A percentile compares a stretch with the other conserved stretches of the same genome.
Conservation (phyloP, 2,113 vertebrate genomes). For the Microcebus tavaratra region DNA sequence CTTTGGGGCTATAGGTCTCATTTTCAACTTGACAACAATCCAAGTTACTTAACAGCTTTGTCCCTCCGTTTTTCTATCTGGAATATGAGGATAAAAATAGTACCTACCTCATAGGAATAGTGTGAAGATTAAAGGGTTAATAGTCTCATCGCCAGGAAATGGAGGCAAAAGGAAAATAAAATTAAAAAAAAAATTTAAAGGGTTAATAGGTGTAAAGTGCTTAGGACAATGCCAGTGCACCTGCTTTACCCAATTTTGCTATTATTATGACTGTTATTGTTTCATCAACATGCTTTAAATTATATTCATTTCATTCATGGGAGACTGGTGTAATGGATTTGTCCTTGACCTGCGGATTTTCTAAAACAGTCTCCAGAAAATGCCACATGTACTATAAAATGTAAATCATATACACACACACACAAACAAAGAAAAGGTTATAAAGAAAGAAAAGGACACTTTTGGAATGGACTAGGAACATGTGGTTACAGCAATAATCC, state of each 20-base stretch:
- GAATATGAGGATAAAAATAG: neutral
- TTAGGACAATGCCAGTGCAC: neutral
- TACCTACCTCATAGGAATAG: neutral
- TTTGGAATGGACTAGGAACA: neutral
- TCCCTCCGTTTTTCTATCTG: conserved; percentile 7
- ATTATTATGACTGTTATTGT: neutral
- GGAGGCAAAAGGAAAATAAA: too few species aligned
- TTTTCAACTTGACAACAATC: neutral
- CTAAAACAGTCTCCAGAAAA: conserved; percentile 41
- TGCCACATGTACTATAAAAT: neutral
- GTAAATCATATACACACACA: neutral
- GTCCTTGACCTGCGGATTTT: neutral
- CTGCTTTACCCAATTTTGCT: neutral
- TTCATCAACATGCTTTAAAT: neutral
- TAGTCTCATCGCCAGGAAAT: too few species aligned
- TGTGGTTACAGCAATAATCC: conserved; percentile 10
- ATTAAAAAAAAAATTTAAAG: neutral
- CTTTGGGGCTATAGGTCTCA: neutral
- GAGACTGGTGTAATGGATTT: neutral
- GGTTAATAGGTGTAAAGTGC: neutral
- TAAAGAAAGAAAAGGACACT: neutral
- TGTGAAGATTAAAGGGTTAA: neutral
- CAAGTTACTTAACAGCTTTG: neutral
- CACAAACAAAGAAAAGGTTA: neutral
- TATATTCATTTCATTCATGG: conserved; percentile 11